Evolutionary conservation across 2,797 vertebrate species (phyloP).

Genomic region (Periophthalmus magnuspinnatus): DNA sequence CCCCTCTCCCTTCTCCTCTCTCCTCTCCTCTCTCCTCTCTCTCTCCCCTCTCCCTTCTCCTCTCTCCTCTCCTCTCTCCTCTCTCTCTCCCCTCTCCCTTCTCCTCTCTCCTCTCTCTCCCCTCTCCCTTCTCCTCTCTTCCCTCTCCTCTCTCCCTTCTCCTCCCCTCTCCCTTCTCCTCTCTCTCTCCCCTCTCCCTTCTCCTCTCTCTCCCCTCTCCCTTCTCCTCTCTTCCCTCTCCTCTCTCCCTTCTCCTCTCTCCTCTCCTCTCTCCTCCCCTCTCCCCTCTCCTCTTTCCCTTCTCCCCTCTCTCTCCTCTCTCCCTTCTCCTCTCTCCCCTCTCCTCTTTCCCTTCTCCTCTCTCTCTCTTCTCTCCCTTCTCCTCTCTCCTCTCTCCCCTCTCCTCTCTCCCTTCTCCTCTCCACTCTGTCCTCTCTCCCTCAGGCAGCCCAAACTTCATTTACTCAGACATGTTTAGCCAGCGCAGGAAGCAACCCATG

Average conservation of each 20-base stretch:
- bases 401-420: background rate
- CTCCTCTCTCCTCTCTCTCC: background rate
- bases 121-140: background rate
- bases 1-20: too few relatives aligned
- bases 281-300: background rate
- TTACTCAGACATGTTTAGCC: constrained; percentile 80
- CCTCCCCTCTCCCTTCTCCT: background rate
- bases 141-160: background rate
- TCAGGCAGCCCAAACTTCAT: constrained; percentile 75
- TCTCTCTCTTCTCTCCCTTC: too few relatives aligned
- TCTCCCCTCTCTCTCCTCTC: background rate
- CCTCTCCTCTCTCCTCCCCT: background rate
- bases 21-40: too few relatives aligned
- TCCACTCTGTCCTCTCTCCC: constrained; percentile 30
- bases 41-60: background rate
- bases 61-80: background rate
- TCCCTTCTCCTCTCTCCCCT: background rate
- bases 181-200: background rate
- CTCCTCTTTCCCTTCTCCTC: background rate
- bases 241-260: background rate
- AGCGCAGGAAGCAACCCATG: constrained; percentile 78
- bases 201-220: background rate
- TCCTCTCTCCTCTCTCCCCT: background rate
- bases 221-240: background rate
- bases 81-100: background rate